Conservation (phyloP, 2,888 invertebrate genomes). For the Drosophila subsilvestris region DNA sequence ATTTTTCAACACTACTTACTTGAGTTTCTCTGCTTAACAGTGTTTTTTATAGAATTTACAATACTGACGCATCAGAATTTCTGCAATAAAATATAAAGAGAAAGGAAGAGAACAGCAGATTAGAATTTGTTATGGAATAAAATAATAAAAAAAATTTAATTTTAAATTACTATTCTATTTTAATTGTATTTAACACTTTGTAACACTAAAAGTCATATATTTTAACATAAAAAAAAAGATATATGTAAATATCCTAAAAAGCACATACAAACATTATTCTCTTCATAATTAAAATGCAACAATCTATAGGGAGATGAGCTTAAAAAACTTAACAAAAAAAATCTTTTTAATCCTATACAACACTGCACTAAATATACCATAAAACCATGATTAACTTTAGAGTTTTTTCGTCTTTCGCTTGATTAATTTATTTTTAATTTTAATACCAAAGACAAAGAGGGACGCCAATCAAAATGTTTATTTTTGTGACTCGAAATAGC, state of each 20-base stretch:
- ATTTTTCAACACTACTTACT: too few species aligned
- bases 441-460: slow-evolving; percentile 45
- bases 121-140: neutral
- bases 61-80: neutral
- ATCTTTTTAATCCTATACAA: neutral
- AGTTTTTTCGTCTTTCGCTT: slow-evolving; percentile 42
- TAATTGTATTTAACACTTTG: neutral
- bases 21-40: too few species aligned
- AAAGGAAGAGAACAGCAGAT: neutral
- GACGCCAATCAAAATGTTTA: slow-evolving; percentile 64
- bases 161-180: neutral
- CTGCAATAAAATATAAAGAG: neutral
- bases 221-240: too few species aligned
- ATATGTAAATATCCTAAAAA: too few species aligned
- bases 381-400: slow-evolving; percentile 48
- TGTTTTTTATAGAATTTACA: neutral
- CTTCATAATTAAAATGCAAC: neutral
- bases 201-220: too few species aligned
- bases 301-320: neutral
- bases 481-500: slow-evolving; percentile 51
- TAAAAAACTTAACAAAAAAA: neutral
- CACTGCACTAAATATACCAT: neutral
- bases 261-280: too few species aligned
- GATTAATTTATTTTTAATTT: slow-evolving; percentile 68
- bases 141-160: neutral